Base-by-base conservation (phyloP, 2,113 vertebrate species). In the Notiomystis cincta region DNA sequence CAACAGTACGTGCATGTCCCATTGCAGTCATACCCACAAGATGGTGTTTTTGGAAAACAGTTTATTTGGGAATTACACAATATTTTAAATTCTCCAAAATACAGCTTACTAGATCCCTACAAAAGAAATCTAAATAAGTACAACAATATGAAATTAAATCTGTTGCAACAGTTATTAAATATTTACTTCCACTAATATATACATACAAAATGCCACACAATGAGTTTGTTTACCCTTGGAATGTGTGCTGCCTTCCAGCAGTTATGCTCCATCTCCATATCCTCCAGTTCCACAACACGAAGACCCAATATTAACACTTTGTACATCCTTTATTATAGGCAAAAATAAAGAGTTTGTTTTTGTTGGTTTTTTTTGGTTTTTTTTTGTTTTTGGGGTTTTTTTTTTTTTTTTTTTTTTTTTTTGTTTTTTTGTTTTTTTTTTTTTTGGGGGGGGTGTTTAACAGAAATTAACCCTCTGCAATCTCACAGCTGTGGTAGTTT, bases 401-500 rank as follows among this genome's bases (percentile, higher is more conserved):
- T n/a, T n/a, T n/a, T n/a, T n/a, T n/a, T n/a, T n/a, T n/a, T n/a
- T n/a, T n/a, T n/a, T n/a, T n/a, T n/a, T n/a, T n/a, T n/a, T n/a
- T n/a, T n/a, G n/a, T n/a, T n/a, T n/a, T n/a, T n/a, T n/a, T n/a
- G n/a, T n/a, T n/a, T n/a, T n/a, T n/a, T n/a, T n/a, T n/a, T n/a
- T n/a, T n/a, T 54, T 18, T 13, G 3, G 54, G 79, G 10, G 69
- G 25, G 35, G 15, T 14, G n/a, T n/a, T n/a, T 61, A 94, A 86
- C 42, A 87, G 72, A 94, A 85, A 83, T 69, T 72, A 91, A 82
- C 73, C 37, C 62, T 76, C 66, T 54, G 77, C 42, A 57, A 45
- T 93, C 76, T 99, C 98, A 99, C 98, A 99, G 98, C 95, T 99
- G 99, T 37, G 99, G 99, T 61, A 99, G 97, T 96, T 99, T 99